These are phyloP conservation scores for Bergia puertoricense DNA, from an alignment of 92 coral and sea anemone genomes.

Conservation along the genomic window DNA sequence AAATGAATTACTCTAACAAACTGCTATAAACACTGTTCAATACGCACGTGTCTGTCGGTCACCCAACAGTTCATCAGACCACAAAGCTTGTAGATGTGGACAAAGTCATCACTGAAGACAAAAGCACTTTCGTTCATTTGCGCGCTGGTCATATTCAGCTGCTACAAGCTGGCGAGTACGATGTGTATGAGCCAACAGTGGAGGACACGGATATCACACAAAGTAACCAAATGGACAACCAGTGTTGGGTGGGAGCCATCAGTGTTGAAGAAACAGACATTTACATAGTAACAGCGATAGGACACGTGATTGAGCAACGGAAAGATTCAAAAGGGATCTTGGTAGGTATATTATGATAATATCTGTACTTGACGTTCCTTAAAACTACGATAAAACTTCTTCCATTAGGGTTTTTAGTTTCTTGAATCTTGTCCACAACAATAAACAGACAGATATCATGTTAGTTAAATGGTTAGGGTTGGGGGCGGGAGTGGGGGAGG, in stretches of 20 bases:
- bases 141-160: conserved; percentile 12
- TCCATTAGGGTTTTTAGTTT: no score
- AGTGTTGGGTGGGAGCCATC: conserved; percentile 14
- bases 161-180: conserved; percentile 13
- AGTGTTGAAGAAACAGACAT: neutral
- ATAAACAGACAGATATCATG: no score
- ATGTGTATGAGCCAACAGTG: conserved; percentile 15
- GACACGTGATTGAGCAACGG: neutral
- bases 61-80: neutral
- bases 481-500: no score
- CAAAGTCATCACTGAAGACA: neutral
- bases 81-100: conserved; percentile 1
- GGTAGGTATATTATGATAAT: neutral
- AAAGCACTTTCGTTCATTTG: neutral
- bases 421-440: no score
- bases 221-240: neutral
- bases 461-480: no score
- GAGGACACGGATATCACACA: neutral
- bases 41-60: neutral
- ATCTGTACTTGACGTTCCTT: no score
- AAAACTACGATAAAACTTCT: no score
- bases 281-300: neutral
- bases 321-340: neutral
- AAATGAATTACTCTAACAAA: no score
- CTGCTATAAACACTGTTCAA: no score